phyloP scores from a whole-genome alignment of 53 echinoderm and acorn worm species.

The Antedon mediterranea region DNA sequence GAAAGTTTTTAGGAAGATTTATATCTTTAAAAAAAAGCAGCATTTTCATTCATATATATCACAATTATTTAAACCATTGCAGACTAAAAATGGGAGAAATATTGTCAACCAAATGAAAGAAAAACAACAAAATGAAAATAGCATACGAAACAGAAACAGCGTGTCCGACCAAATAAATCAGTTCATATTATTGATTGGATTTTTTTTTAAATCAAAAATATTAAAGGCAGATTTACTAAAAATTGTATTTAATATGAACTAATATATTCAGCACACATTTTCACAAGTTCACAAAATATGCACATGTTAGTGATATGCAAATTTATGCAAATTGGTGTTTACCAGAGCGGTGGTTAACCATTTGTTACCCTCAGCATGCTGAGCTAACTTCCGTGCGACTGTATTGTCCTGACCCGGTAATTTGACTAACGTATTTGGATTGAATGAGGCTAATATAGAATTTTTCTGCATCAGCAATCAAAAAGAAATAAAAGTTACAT shows the following conservation, averaged over 20 bases:
- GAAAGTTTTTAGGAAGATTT: too few relatives aligned
- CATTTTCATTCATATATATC: too few relatives aligned
- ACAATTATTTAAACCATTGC: too few relatives aligned
- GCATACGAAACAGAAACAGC: neutral
- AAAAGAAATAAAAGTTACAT: neutral
- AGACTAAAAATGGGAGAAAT: too few relatives aligned
- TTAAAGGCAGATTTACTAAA: too few relatives aligned
- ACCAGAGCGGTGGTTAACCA: neutral
- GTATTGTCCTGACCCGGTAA: conserved; percentile 81
- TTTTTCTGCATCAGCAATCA: conserved; percentile 41
- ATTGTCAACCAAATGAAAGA: too few relatives aligned
- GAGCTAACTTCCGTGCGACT: neutral
- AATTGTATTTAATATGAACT: neutral
- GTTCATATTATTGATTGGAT: neutral
- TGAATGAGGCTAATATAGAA: conserved; percentile 83
- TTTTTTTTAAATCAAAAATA: too few relatives aligned
- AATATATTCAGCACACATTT: neutral
- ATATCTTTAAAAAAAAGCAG: too few relatives aligned
- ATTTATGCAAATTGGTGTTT: neutral
- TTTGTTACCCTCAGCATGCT: neutral
- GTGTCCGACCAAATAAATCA: neutral
- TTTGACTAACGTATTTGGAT: conserved; percentile 83
- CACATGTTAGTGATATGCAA: neutral
- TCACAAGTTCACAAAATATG: neutral
- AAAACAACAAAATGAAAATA: too few relatives aligned